phyloP scores from a whole-genome alignment of 2,797 vertebrate species.

The Coranthus polyacanthus region DNA sequence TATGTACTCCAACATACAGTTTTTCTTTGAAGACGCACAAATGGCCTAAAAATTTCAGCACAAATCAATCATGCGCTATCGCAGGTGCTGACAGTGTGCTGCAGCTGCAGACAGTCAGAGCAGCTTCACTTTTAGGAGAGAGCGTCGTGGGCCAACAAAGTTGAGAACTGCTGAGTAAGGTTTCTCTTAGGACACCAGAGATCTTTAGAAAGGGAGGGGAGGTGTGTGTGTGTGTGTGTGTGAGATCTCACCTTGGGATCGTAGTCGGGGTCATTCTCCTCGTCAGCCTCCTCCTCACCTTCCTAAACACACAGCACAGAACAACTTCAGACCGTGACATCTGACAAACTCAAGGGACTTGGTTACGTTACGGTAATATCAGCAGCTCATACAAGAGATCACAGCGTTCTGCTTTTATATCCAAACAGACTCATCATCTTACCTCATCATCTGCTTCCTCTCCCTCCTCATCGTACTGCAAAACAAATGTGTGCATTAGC shows the following conservation, averaged over 20 bases:
- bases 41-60: background rate
- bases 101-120: constrained; percentile 6
- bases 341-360: no score
- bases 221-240: background rate
- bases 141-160: constrained; percentile 50
- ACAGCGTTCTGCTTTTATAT: no score
- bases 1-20: background rate
- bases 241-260: constrained; percentile 93
- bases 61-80: background rate
- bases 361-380: background rate
- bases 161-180: constrained; percentile 65
- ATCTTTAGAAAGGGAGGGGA: constrained; percentile 22
- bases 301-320: constrained; percentile 84
- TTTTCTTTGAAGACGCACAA: no score
- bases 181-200: constrained; percentile 52
- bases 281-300: constrained; percentile 98
- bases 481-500: constrained; percentile 43
- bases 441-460: constrained; percentile 99
- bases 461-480: constrained; percentile 98
- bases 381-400: no score
- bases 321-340: constrained; percentile 13
- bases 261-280: constrained; percentile 98
- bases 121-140: constrained; percentile 6
- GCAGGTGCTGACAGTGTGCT: constrained; percentile 9
- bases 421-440: constrained; percentile 31